Conservation (phyloP, 2,888 invertebrate species). For the Melinopterus prodromus region DNA sequence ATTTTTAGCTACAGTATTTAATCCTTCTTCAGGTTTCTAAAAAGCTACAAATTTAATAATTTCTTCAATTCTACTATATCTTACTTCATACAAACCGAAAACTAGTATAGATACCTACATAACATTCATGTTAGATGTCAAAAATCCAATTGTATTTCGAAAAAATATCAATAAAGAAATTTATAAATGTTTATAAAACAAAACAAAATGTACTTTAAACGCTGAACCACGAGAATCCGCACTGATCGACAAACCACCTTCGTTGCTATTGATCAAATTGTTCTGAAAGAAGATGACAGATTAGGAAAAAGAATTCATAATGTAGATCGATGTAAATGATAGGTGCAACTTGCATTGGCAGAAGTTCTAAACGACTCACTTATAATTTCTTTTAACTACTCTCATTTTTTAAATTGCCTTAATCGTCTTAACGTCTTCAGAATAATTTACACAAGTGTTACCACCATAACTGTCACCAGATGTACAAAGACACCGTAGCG, state of each 20-base stretch:
- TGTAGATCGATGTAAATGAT: not conserved
- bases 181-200: not conserved
- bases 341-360: not conserved
- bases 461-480: not conserved
- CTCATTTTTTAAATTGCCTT: not conserved
- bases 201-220: conserved; percentile 69
- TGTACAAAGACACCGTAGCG: not conserved
- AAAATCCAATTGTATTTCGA: too few species aligned
- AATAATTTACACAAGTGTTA: not conserved
- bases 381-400: not conserved
- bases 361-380: not conserved
- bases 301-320: not conserved
- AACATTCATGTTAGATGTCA: too few species aligned
- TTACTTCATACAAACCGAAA: too few species aligned
- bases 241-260: conserved; percentile 84
- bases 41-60: too few species aligned
- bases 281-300: conserved; percentile 67
- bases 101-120: too few species aligned
- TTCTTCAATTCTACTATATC: too few species aligned
- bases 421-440: not conserved
- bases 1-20: too few species aligned
- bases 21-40: too few species aligned
- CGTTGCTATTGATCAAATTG: conserved; percentile 84
- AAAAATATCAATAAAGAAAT: too few species aligned
- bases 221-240: conserved; percentile 92